Conservation (phyloP, 2,797 vertebrate species). For the Tolypeutes matacus region DNA sequence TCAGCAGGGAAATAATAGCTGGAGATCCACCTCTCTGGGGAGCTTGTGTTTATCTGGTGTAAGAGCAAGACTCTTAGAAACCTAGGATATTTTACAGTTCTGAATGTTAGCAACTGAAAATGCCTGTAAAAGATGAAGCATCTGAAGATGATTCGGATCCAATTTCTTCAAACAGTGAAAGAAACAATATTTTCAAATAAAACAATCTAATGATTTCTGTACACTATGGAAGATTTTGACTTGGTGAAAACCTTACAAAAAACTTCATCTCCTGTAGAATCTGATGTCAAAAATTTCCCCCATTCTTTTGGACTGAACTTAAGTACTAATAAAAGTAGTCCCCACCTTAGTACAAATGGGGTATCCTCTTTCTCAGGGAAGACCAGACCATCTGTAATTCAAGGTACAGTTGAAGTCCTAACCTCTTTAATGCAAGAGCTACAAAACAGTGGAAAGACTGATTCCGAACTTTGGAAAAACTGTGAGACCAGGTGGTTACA, state of each 20-base stretch:
- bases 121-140: constrained; percentile 92
- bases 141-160: constrained; percentile 91
- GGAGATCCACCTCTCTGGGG: constrained; percentile 15
- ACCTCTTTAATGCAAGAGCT: constrained; percentile 93
- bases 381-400: constrained; percentile 90
- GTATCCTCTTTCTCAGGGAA: constrained; percentile 92
- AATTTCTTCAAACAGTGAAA: constrained; percentile 87
- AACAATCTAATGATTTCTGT: constrained; percentile 86
- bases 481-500: too few relatives aligned
- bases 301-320: constrained; percentile 75
- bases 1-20: not conserved
- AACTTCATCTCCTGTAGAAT: constrained; percentile 85
- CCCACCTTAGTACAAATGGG: constrained; percentile 84
- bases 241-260: constrained; percentile 84
- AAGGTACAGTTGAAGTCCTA: constrained; percentile 91
- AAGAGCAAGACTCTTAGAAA: constrained; percentile 67
- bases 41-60: not conserved
- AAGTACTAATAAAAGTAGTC: constrained; percentile 81
- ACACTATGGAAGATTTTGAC: constrained; percentile 89
- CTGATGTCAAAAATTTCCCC: constrained; percentile 75
- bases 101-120: constrained; percentile 89
- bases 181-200: constrained; percentile 87
- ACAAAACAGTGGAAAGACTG: too few relatives aligned
- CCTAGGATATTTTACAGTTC: constrained; percentile 58
- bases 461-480: too few relatives aligned